Conservation (phyloP, 2,113 vertebrate genomes). For the Amphiprion ocellaris region DNA sequence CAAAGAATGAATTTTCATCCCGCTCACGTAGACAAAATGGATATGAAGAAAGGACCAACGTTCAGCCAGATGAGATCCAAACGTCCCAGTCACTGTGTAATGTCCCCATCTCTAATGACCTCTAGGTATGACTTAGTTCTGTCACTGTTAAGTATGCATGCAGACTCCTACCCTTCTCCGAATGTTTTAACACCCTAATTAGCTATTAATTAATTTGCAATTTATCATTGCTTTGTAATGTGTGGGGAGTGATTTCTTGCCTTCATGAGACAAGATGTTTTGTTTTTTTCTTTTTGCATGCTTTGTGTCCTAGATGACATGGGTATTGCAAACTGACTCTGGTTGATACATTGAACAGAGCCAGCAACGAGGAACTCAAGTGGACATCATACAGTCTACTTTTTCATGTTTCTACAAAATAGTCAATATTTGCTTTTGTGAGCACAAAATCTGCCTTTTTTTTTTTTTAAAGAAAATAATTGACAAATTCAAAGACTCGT, state of each 20-base stretch:
- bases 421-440: constrained; percentile 26
- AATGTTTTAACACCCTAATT: constrained; percentile 72
- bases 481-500: constrained; percentile 20
- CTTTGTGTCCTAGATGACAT: constrained; percentile 55
- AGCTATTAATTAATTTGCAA: constrained; percentile 68
- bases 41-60: constrained; percentile 65
- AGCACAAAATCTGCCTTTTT: constrained; percentile 29
- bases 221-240: constrained; percentile 71
- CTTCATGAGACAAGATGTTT: constrained; percentile 44
- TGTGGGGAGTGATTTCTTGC: constrained; percentile 72
- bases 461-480: not conserved
- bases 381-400: constrained; percentile 25
- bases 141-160: constrained; percentile 81
- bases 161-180: constrained; percentile 69
- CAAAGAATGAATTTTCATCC: constrained; percentile 75
- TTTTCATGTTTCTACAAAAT: constrained; percentile 37
- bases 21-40: constrained; percentile 23
- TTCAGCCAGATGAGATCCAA: constrained; percentile 69
- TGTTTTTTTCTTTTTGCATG: constrained; percentile 44
- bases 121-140: constrained; percentile 62
- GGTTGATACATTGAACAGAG: constrained; percentile 44
- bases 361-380: constrained; percentile 37
- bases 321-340: constrained; percentile 60
- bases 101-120: constrained; percentile 58
- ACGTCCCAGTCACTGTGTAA: constrained; percentile 77